phyloP scores from a whole-genome alignment of 1,140 invertebrate genomes.

The Notospermus geniculatus region DNA sequence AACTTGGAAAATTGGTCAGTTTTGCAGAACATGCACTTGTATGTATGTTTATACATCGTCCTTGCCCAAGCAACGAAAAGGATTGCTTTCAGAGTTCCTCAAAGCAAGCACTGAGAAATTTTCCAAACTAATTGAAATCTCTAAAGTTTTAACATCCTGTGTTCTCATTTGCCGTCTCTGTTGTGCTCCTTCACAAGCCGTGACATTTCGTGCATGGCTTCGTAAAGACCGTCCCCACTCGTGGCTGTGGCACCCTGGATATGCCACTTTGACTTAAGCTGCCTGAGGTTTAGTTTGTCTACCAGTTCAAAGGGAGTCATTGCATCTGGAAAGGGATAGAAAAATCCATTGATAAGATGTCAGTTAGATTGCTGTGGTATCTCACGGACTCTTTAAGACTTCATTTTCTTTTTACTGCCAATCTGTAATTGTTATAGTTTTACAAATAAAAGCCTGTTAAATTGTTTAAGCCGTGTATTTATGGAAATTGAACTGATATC shows the following conservation, averaged over 20 bases:
- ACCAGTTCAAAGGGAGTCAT: conserved; percentile 28
- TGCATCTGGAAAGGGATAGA: conserved; percentile 28
- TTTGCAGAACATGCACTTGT: no score
- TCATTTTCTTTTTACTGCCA: neutral
- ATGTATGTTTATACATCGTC: no score
- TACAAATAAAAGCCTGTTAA: conserved; percentile 2
- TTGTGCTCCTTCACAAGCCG: conserved; percentile 37
- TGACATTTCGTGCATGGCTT: conserved; percentile 38
- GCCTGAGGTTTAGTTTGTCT: conserved; percentile 30
- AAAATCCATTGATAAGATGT: neutral
- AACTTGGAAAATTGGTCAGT: no score
- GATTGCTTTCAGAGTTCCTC: no score
- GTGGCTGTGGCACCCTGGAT: conserved; percentile 39
- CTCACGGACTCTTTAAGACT: neutral
- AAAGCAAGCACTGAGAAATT: no score
- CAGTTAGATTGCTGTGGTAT: neutral
- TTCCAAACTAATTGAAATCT: no score
- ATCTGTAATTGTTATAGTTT: neutral
- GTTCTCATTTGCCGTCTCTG: neutral
- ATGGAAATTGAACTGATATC: no score
- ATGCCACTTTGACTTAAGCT: conserved; percentile 38
- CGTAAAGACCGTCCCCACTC: conserved; percentile 44
- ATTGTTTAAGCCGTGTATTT: neutral
- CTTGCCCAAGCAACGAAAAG: no score
- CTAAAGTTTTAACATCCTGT: no score